Conservation (phyloP, 2,113 vertebrate genomes). For the Rana temporaria region DNA sequence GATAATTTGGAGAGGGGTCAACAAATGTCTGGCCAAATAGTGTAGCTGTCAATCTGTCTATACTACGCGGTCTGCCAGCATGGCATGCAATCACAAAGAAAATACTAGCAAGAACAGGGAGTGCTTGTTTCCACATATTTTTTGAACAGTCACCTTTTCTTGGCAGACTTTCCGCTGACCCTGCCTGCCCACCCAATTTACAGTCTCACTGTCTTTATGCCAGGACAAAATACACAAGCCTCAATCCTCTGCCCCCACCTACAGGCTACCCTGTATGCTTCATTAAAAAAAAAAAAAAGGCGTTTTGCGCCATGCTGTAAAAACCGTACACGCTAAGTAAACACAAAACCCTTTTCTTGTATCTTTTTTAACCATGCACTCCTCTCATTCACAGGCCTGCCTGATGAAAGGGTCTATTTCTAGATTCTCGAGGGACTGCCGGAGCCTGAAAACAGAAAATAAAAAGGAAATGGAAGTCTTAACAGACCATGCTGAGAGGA, state of each 20-base stretch:
- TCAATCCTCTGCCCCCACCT: too few species aligned
- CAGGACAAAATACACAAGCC: neutral
- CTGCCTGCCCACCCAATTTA: neutral
- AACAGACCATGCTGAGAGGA: neutral
- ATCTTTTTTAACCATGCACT: neutral
- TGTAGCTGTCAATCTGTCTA: neutral
- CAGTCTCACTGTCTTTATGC: neutral
- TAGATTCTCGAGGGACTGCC: conserved; percentile 29
- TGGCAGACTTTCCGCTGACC: neutral
- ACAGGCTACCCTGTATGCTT: too few species aligned
- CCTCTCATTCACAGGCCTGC: neutral
- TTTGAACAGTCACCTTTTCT: conserved; percentile 13
- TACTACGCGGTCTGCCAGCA: neutral
- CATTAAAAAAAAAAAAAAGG: too few species aligned
- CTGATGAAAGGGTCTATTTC: conserved; percentile 50
- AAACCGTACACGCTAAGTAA: neutral
- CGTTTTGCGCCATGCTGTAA: too few species aligned
- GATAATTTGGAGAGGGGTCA: too few species aligned
- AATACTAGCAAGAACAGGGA: conserved; percentile 2
- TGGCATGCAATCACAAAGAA: conserved; percentile 37
- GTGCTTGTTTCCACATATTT: conserved; percentile 8
- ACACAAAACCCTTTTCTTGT: neutral
- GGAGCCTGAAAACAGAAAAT: conserved; percentile 44
- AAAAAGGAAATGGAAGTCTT: conserved; percentile 15
- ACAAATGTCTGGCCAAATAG: too few species aligned